Evolutionary conservation across 1,140 invertebrate genomes (phyloP), one percentile per base, ranked within the genome.

Genomic region (Grapholita molesta): DNA sequence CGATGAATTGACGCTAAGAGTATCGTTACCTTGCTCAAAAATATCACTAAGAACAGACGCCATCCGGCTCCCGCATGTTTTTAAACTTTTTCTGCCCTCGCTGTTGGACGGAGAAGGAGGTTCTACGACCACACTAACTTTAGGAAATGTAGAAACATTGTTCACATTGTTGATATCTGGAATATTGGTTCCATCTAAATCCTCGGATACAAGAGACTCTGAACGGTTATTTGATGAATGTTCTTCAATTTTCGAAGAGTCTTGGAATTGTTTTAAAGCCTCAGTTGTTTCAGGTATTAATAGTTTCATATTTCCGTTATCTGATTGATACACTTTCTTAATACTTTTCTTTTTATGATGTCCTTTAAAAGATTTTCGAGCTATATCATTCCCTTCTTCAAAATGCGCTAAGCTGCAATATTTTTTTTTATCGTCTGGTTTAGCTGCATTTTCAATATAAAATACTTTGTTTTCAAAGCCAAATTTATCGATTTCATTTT

Each of bases 331-430:
- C n/a, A 32, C 25, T 67, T 89, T 90, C 72, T 92, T 92, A 15
- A 91, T 72, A 69, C 91, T 92, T 61, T 89, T 48, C 15, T 48
- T 92, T 33, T 80, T 84, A n/a, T 90, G 64, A 42, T 89, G 86
- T 68, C 92, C 93, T 77, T 95, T 95, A 79, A 96, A 95, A 3
- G 96, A 96, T 79, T 94, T 94, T 61, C 95, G 93, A 1, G 95
- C 95, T 68, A 96, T 97, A 81, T 97, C 96, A 82, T 94, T 96
- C 32, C 95, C 95, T 90, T 96, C 96, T 70, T 95, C 95, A 79
- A 96, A 96, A 74, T 96, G 94, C 5, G 95, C 95, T 74, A 96
- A 89, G 81, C 95, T 95, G 78, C 95, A 95, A 83, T 95, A 95
- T 74, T 94, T 94, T 53, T 93, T 93, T 61, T 94, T 94, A 77